Base-by-base conservation (phyloP, 2,888 invertebrate genomes). In the Anticlea derivata region DNA sequence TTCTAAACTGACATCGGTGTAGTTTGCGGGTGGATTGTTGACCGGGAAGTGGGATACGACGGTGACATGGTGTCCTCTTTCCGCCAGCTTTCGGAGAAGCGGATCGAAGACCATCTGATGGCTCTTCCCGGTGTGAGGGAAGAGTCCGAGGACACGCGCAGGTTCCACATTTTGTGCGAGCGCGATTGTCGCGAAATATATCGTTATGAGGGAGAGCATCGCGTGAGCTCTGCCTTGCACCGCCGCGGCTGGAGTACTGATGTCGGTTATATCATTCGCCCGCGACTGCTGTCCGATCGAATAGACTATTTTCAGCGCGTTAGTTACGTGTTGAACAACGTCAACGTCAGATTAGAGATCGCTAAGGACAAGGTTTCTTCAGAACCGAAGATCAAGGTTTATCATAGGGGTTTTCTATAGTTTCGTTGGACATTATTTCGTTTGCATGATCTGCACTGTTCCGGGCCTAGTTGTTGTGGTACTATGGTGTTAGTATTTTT, bases 91-190 rank as follows among this genome's bases (percentile, higher is more conserved):
- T 40, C 82, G 83, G 5, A 94, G 67, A 2, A 94, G 74, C 0
- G 92, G 91, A 34, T 92, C 87, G 69, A 93, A 93, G 0, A 93
- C 92, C 72, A 92, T 87, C 61, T 93, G 93, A 63, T 94, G 94
- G 61, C 94, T 94, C 52, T 91, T 92, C 0, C 93, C 93, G 0
- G 90, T 86, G 64, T 93, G 91, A 0, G 92, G 91, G 63, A 94
- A 93, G 0, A 93, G 73, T 1, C 91, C 93, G 33, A 94, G 83
- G 41, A 94, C 91, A 33, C 91, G 90, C 38, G 86, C 90, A 43
- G 84, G 55, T 50, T 71, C 55, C 1, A 62, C 80, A 70, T 79
- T 46, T 55, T 72, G 63, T 12, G 65, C 56, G 40, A 78, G 59
- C 56, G 77, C 63, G 40, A 78, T 47, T 40, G 67, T 66, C 33